Conservation (phyloP, 2,113 vertebrate genomes). For the Ancistrus triradiatus region DNA sequence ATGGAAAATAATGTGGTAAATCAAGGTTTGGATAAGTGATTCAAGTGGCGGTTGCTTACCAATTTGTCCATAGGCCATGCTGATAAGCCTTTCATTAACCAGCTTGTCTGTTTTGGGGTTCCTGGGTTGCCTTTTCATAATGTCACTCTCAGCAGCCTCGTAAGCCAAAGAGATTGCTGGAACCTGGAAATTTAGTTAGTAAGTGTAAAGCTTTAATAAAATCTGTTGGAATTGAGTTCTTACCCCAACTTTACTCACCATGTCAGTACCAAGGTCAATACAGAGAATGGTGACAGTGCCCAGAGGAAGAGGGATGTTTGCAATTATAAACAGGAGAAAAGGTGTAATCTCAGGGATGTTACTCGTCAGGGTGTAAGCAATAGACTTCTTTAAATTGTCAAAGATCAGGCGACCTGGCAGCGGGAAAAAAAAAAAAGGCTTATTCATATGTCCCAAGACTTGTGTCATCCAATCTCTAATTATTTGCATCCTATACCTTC, state of each 20-base stretch:
- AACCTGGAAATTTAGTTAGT: constrained; percentile 58
- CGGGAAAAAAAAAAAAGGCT: too few species aligned
- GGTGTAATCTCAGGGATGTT: constrained; percentile 94
- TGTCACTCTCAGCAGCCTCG: constrained; percentile 83
- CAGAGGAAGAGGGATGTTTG: constrained; percentile 86
- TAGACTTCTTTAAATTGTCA: constrained; percentile 93
- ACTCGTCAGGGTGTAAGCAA: constrained; percentile 91
- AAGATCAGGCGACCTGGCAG: constrained; percentile 85
- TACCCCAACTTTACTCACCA: constrained; percentile 66
- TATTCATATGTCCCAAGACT: too few species aligned
- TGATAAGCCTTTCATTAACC: constrained; percentile 82
- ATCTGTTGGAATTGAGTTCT: neutral
- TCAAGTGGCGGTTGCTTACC: too few species aligned
- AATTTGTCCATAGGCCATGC: constrained; percentile 83
- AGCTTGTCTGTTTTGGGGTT: constrained; percentile 81
- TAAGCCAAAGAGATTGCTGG: constrained; percentile 83
- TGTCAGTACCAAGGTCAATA: constrained; percentile 92
- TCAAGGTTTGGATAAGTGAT: too few species aligned
- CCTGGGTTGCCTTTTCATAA: constrained; percentile 82
- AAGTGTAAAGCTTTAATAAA: neutral
- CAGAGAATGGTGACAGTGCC: constrained; percentile 92
- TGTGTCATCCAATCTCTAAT: too few species aligned
- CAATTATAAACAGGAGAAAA: constrained; percentile 88
- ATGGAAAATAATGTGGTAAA: too few species aligned
- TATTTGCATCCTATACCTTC: constrained; percentile 68